A percentile compares a stretch with the other conserved stretches of the same genome.
Conservation (phyloP, 92 coral and sea anemone species). For the Parazoanthus swiftii region DNA sequence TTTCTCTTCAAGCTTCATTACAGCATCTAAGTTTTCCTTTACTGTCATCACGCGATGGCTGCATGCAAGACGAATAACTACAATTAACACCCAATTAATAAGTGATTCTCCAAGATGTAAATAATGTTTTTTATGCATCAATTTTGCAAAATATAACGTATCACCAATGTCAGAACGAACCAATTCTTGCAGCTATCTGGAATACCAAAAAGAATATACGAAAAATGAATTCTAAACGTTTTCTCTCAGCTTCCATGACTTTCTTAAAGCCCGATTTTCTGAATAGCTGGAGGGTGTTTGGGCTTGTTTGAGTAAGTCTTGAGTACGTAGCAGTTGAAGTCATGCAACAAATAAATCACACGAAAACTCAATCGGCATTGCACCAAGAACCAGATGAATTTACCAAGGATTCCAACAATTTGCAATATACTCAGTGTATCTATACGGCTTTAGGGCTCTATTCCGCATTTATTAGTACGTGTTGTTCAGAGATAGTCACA, state of each 20-base stretch:
- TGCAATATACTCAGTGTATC: neutral
- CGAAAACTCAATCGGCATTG: too few relatives aligned
- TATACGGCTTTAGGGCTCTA: neutral
- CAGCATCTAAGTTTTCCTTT: neutral
- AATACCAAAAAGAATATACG: neutral
- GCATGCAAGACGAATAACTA: neutral
- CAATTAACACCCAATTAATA: neutral
- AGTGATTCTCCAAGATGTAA: too few relatives aligned
- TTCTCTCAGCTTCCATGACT: too few relatives aligned
- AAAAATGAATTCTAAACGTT: too few relatives aligned
- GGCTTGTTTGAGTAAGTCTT: too few relatives aligned
- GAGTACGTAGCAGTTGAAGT: too few relatives aligned
- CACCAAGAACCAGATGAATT: neutral
- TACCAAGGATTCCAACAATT: neutral
- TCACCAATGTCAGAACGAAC: neutral
- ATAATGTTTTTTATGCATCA: too few relatives aligned
- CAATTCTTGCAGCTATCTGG: neutral
- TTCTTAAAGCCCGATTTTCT: too few relatives aligned
- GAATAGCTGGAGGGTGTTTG: too few relatives aligned
- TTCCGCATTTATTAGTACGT: neutral
- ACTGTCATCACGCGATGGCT: neutral
- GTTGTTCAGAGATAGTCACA: neutral
- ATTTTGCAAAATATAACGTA: neutral
- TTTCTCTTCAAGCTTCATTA: too few relatives aligned
- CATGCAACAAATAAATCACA: too few relatives aligned